A percentile compares a stretch with the other conserved stretches of the same genome.
phyloP scores from a whole-genome alignment of 2,888 invertebrate genomes.

The Archaeoteleia sp. region DNA sequence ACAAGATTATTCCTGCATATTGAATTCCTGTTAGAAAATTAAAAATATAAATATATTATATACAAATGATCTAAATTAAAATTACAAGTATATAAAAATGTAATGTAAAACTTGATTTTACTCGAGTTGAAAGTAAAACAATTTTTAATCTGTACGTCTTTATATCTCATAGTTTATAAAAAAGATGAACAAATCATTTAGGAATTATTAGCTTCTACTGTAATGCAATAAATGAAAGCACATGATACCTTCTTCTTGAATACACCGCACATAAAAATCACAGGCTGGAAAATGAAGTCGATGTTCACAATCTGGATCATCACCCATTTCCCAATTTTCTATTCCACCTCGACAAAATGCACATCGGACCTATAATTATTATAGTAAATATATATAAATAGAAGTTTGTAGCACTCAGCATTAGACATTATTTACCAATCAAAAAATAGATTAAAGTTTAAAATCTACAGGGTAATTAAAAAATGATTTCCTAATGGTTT shows the following conservation, averaged over 20 bases:
- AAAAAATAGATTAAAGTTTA: no score
- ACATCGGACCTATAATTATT: slow-evolving; percentile 83
- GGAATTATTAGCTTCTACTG: not conserved
- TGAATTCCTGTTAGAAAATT: no score
- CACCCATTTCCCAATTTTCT: slow-evolving; percentile 80
- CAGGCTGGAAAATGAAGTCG: slow-evolving; percentile 79
- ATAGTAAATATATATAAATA: slow-evolving; percentile 17
- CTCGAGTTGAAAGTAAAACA: no score
- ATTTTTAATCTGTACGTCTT: no score
- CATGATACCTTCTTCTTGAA: slow-evolving; percentile 58
- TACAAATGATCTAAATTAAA: no score
- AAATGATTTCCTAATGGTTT: no score
- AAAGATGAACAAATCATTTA: not conserved
- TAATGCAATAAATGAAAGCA: slow-evolving; percentile 15
- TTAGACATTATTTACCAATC: slow-evolving; percentile 5
- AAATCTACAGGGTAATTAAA: no score
- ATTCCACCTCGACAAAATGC: slow-evolving; percentile 87
- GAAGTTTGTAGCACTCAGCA: not conserved
- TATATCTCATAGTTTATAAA: no score
- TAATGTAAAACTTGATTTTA: no score
- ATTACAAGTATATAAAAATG: no score
- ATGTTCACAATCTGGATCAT: slow-evolving; percentile 83
- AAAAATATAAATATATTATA: no score
- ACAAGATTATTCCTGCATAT: no score
- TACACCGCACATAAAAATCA: slow-evolving; percentile 71